These are phyloP conservation scores for Ectobius pallidus DNA, from an alignment of 2,888 invertebrate species.

Conservation along the genomic window DNA sequence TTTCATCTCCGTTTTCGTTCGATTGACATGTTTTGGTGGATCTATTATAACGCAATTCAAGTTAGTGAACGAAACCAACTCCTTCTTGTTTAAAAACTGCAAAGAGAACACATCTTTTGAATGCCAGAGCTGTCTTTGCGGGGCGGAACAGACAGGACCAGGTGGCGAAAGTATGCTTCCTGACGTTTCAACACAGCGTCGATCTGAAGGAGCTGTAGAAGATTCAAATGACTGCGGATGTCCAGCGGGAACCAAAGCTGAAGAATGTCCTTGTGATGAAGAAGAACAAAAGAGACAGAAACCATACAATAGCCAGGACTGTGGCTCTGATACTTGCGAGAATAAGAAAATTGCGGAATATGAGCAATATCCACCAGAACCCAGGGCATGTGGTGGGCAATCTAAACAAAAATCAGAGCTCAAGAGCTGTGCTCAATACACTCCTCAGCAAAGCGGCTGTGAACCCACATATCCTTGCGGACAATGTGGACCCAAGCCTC, in stretches of 20 bases:
- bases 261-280: neutral
- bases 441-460: no score
- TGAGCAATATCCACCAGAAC: no score
- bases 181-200: neutral
- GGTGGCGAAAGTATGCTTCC: neutral
- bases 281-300: no score
- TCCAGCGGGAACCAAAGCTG: neutral
- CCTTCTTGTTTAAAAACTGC: conserved; percentile 53
- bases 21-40: conserved; percentile 70
- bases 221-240: neutral
- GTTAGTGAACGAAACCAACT: conserved; percentile 50
- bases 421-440: no score
- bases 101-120: conserved; percentile 17
- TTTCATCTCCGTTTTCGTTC: conserved; percentile 64
- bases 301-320: no score
- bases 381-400: no score
- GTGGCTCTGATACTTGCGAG: no score
- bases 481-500: no score
- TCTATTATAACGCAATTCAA: conserved; percentile 67
- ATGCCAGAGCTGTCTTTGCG: conserved; percentile 3
- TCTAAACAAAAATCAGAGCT: no score
- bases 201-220: neutral
- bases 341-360: no score
- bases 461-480: no score
- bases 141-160: neutral